Evolutionary conservation across 2,888 invertebrate species (phyloP).

Genomic region (Idaea aversata): DNA sequence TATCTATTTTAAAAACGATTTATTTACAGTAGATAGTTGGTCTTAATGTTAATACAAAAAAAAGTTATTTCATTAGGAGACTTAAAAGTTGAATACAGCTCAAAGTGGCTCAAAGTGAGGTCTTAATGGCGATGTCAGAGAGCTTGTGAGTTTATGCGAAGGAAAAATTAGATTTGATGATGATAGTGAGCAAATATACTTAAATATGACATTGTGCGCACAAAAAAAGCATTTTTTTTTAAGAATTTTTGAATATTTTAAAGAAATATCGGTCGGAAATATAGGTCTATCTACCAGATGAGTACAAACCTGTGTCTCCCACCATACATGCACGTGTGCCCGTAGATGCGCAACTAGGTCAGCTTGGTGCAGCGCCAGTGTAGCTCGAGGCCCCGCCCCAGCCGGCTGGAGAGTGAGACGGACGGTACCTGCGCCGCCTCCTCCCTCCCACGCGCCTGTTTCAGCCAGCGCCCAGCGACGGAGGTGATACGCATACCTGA

Average conservation of each 20-base stretch:
- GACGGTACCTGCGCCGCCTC: conserved; percentile 77
- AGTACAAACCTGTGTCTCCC: conserved; percentile 83
- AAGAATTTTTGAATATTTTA: too few species aligned
- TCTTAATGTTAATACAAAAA: conserved; percentile 4
- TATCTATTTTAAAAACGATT: conserved; percentile 46
- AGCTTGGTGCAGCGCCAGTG: conserved; percentile 89
- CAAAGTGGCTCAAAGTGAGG: too few species aligned
- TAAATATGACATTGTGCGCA: too few species aligned
- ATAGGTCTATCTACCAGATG: neutral
- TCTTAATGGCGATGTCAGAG: too few species aligned
- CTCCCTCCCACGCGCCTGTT: conserved; percentile 88
- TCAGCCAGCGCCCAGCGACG: conserved; percentile 94
- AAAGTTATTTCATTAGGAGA: neutral
- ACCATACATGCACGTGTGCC: conserved; percentile 98
- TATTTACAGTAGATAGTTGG: too few species aligned
- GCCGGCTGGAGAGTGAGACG: conserved; percentile 93
- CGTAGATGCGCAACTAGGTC: conserved; percentile 95
- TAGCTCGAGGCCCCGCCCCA: conserved; percentile 91
- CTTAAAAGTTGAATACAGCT: too few species aligned
- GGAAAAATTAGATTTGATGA: too few species aligned
- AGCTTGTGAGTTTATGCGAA: neutral
- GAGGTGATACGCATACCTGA: conserved; percentile 91
- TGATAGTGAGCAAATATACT: too few species aligned
- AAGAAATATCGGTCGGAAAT: too few species aligned
- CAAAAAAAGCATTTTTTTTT: too few species aligned